These are phyloP conservation scores for Galago senegalensis DNA, from an alignment of 2,797 vertebrate species.

Conservation along the genomic window DNA sequence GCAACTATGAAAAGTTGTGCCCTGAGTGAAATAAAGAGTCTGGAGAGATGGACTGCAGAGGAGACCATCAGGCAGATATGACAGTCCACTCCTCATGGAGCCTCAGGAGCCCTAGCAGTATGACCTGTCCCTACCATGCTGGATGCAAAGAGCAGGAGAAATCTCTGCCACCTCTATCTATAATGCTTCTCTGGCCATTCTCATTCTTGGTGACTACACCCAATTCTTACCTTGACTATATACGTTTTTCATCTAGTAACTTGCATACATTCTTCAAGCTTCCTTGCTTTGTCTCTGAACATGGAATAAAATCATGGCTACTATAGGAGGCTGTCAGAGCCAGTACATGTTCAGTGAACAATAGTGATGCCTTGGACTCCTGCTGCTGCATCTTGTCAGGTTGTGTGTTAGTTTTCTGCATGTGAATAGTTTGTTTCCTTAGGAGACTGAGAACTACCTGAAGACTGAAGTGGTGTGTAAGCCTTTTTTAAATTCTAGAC, in stretches of 20 bases:
- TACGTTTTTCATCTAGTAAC: not conserved
- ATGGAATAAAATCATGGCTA: not conserved
- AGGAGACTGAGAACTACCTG: not conserved
- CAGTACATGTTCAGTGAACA: not conserved
- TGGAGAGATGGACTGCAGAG: not conserved
- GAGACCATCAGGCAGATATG: not conserved
- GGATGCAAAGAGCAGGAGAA: not conserved
- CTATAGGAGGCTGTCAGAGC: not conserved
- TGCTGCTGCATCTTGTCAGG: not conserved
- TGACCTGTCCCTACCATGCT: not conserved
- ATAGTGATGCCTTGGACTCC: not conserved
- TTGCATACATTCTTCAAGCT: not conserved
- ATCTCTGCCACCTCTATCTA: not conserved
- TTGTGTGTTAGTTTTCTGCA: not conserved
- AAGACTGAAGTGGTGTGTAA: not conserved
- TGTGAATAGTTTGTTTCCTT: not conserved
- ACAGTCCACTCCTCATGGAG: rapidly evolving
- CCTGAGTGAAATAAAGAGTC: not conserved
- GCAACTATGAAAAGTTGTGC: not conserved
- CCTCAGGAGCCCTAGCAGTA: not conserved
- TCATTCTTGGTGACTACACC: not conserved
- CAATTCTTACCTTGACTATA: not conserved
- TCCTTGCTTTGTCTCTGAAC: not conserved
- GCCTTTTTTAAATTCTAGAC: not conserved
- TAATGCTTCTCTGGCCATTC: not conserved